Conservation (phyloP, 2,113 vertebrate genomes). For the Archilochus colubris region DNA sequence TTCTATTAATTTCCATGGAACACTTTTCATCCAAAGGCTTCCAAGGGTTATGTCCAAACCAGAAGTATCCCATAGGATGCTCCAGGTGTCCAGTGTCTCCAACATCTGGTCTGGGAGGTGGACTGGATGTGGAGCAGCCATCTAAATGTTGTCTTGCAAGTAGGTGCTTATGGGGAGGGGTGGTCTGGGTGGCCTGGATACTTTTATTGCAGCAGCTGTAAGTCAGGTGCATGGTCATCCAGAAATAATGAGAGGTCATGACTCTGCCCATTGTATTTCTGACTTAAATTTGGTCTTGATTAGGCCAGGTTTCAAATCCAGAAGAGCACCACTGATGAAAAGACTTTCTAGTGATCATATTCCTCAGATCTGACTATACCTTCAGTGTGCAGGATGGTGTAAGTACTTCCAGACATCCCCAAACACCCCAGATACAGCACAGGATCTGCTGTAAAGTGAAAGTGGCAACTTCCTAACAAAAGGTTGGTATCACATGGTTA, state of each 20-base stretch:
- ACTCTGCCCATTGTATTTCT: not conserved
- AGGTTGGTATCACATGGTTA: not conserved
- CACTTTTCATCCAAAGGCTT: not conserved
- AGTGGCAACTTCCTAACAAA: not conserved
- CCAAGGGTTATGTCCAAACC: not conserved
- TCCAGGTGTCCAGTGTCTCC: not conserved
- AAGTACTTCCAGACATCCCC: not conserved
- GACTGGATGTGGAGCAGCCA: not conserved
- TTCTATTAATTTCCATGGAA: not conserved
- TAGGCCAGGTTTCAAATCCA: not conserved
- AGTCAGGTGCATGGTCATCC: fast-evolving
- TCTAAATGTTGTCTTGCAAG: not conserved
- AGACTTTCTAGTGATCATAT: not conserved
- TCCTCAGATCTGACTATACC: not conserved
- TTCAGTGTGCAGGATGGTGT: not conserved
- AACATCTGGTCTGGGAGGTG: not conserved
- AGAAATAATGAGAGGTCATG: not conserved
- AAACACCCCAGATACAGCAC: not conserved
- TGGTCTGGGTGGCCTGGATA: not conserved
- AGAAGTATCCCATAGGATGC: not conserved
- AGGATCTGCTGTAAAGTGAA: not conserved
- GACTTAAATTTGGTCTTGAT: not conserved
- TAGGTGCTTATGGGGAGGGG: not conserved
- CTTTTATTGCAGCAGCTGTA: not conserved
- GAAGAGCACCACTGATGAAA: not conserved